A percentile compares a stretch with the other conserved stretches of the same genome.
These are phyloP conservation scores for Macroglossus sobrinus DNA, from an alignment of 2,113 vertebrate species.

Conservation along the genomic window DNA sequence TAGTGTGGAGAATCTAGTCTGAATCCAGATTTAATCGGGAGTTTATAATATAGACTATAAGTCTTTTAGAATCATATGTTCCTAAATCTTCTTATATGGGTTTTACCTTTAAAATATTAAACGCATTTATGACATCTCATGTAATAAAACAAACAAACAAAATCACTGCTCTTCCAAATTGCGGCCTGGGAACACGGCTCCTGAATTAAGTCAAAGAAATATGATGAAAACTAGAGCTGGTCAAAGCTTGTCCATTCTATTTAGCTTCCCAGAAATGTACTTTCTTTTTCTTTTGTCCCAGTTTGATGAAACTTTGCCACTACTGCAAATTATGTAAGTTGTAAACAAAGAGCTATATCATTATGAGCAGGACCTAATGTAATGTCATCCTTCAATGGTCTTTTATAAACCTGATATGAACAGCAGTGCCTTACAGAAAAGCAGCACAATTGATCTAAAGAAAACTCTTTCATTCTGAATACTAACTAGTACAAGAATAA, in stretches of 20 bases:
- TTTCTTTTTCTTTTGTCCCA: slow-evolving; percentile 60
- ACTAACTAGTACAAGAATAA: slow-evolving; percentile 48
- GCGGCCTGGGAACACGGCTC: background rate
- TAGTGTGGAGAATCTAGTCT: background rate
- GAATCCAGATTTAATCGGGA: background rate
- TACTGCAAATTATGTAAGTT: slow-evolving; percentile 56
- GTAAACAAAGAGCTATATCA: slow-evolving; percentile 68
- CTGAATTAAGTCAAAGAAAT: slow-evolving; percentile 46
- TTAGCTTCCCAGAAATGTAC: slow-evolving; percentile 54
- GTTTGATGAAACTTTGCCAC: slow-evolving; percentile 63
- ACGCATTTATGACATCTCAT: background rate
- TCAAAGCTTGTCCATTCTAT: slow-evolving; percentile 4
- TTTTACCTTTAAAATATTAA: background rate
- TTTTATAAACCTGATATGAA: slow-evolving; percentile 57
- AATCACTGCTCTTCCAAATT: background rate
- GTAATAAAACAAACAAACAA: background rate
- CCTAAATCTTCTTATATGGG: background rate
- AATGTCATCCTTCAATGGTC: slow-evolving; percentile 61
- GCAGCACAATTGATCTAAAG: slow-evolving; percentile 63
- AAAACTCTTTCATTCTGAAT: slow-evolving; percentile 49
- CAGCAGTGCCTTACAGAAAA: slow-evolving; percentile 53
- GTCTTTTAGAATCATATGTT: background rate
- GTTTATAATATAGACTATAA: background rate
- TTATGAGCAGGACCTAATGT: slow-evolving; percentile 56
- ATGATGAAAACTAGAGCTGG: slow-evolving; percentile 53